These are phyloP conservation scores for Oedothorax gibbosus DNA, from an alignment of 1,140 invertebrate species.

Conservation along the genomic window DNA sequence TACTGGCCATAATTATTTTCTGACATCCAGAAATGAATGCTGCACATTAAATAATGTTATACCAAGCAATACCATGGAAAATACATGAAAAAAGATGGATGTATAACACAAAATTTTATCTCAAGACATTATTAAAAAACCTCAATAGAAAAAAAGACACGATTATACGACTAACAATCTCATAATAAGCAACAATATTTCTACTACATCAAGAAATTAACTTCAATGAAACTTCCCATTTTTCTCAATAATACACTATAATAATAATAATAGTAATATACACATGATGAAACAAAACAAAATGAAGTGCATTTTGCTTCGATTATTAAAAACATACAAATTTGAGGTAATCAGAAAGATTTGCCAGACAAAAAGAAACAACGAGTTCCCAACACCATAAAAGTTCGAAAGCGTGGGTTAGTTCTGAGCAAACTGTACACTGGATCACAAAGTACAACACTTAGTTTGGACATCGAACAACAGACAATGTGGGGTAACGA, in stretches of 20 bases:
- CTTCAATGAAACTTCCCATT: slow-evolving; percentile 29
- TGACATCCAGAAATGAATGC: slow-evolving; percentile 36
- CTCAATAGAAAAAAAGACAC: slow-evolving; percentile 54
- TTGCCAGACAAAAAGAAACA: slow-evolving; percentile 30
- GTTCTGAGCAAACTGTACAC: slow-evolving; percentile 49
- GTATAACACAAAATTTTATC: slow-evolving; percentile 38
- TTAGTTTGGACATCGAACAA: slow-evolving; percentile 44
- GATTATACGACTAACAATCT: slow-evolving; percentile 41
- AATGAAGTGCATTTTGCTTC: slow-evolving; percentile 54
- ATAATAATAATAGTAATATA: slow-evolving; percentile 54
- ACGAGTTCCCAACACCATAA: slow-evolving; percentile 34
- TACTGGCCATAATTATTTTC: slow-evolving; percentile 52
- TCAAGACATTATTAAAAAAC: slow-evolving; percentile 41
- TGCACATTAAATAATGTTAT: slow-evolving; percentile 23
- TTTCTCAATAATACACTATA: slow-evolving; percentile 44
- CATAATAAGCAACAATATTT: slow-evolving; percentile 51
- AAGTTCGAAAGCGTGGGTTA: slow-evolving; percentile 6
- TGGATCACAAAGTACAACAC: slow-evolving; percentile 46
- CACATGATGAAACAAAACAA: slow-evolving; percentile 53
- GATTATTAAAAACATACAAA: slow-evolving; percentile 50
- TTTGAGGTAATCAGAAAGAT: slow-evolving; percentile 57
- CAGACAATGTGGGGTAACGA: slow-evolving; percentile 15
- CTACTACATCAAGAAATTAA: slow-evolving; percentile 48
- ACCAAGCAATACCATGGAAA: slow-evolving; percentile 33
- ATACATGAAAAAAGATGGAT: slow-evolving; percentile 22